phyloP scores from a whole-genome alignment of 2,113 vertebrate species.

The Motacilla alba region DNA sequence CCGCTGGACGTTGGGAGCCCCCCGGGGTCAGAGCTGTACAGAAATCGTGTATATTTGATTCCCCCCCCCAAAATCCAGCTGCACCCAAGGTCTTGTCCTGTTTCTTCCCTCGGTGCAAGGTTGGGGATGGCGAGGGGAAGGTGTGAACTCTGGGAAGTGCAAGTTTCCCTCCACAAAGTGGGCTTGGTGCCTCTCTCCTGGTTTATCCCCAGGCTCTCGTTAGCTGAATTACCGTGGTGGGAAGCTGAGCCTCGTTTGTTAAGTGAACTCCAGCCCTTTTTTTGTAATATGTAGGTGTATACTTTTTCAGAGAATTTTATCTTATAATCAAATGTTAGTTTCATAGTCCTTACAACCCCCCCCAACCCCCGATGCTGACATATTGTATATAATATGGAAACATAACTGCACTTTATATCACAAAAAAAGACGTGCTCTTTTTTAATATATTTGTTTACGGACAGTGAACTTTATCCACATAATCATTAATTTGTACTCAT shows the following conservation, averaged over 20 bases:
- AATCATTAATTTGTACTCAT: slow-evolving; percentile 52
- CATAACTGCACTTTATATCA: slow-evolving; percentile 67
- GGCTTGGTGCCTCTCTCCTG: neutral
- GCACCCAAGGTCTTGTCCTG: neutral
- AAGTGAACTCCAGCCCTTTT: neutral
- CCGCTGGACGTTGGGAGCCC: neutral
- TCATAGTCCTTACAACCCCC: neutral
- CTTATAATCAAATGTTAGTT: slow-evolving; percentile 4
- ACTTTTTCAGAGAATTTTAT: slow-evolving; percentile 48
- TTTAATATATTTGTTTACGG: slow-evolving; percentile 67
- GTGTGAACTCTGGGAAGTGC: neutral
- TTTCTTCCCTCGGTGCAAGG: neutral
- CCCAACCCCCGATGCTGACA: neutral
- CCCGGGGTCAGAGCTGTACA: neutral
- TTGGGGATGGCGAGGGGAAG: neutral
- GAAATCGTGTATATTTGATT: slow-evolving; percentile 8
- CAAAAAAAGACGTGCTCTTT: slow-evolving; percentile 42
- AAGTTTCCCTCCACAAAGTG: neutral
- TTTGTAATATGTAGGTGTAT: slow-evolving; percentile 52
- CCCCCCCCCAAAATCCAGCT: neutral
- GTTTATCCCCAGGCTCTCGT: neutral
- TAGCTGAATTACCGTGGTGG: neutral
- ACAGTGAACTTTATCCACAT: slow-evolving; percentile 61
- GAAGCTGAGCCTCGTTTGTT: neutral
- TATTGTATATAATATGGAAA: slow-evolving; percentile 67